Base-by-base conservation (phyloP, 2,113 vertebrate genomes). In the Pimephales promelas region DNA sequence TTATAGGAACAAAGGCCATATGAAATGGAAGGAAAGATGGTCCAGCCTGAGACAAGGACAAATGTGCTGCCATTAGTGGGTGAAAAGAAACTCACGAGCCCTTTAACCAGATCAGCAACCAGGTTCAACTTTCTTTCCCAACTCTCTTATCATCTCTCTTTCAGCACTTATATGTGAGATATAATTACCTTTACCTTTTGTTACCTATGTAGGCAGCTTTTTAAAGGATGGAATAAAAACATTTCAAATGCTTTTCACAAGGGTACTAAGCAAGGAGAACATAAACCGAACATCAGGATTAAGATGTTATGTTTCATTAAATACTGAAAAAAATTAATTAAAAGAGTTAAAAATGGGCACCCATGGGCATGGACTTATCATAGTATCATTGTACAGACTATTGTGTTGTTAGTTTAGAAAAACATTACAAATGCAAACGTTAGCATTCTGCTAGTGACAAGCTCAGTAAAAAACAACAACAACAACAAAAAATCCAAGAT, bases 1-100 rank as follows among this genome's bases (percentile, higher is more conserved):
- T 59, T 79, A 79, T 79, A 62, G 4, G 18, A 59, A 24, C 56
- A 79, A 62, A 79, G 76, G 16, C 11, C n/a, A 59, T 45, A 62
- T 61, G 2, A 62, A 45, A 79, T 61, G 5, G n/a, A 59, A 2
- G 10, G 36, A 79, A 45, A 45, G 57, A 62, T 40, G 8, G 36
- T 43, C 3, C 14, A 10, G 14, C 22, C 3, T 24, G 7, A 45
- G 34, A 79, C 36, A 18, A 18, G 57, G 52, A 57, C 31, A 56
- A 57, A 76, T 6, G 28, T 76, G 74, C 5, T 9, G 28, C 52
- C 9, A 57, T 36, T 31, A 52, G 18, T 79, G 22, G n/a, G 54
- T 26, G 76, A n/a, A 40, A 36, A 61, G 56, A 79, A 79, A 28
- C 34, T 59, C 36, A 36, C 10, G 57, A 57, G 52, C 26, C 3